phyloP scores from a whole-genome alignment of 2,888 invertebrate species.

The Brachylomia viminalis region DNA sequence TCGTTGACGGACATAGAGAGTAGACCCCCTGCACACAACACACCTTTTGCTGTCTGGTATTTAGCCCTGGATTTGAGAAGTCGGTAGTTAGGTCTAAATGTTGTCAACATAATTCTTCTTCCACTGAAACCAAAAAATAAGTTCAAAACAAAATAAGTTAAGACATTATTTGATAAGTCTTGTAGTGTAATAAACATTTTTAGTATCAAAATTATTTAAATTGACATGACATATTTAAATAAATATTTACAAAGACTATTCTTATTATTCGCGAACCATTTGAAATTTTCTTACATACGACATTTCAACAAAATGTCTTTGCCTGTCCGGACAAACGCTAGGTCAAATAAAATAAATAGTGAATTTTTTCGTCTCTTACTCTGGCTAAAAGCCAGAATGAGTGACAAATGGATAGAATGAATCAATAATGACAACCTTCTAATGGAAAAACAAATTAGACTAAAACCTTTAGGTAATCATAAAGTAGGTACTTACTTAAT shows the following conservation, averaged over 20 bases:
- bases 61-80: too few relatives aligned
- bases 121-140: too few relatives aligned
- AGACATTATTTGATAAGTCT: too few relatives aligned
- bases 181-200: background rate
- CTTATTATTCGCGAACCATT: conserved; percentile 11
- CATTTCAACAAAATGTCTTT: conserved; percentile 28
- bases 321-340: conserved; percentile 27
- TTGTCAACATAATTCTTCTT: too few relatives aligned
- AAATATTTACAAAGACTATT: background rate
- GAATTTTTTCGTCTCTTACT: conserved; percentile 20
- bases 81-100: too few relatives aligned
- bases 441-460: conserved; percentile 35
- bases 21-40: too few relatives aligned
- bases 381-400: conserved; percentile 48
- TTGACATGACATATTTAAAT: background rate
- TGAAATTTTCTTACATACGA: background rate
- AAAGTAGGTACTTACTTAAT: too few relatives aligned
- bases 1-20: too few relatives aligned
- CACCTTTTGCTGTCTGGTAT: too few relatives aligned
- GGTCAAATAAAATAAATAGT: conserved; percentile 42
- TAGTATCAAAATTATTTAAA: background rate
- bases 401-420: conserved; percentile 30
- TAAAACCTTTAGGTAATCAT: too few relatives aligned
- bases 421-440: conserved; percentile 35
- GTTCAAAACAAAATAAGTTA: too few relatives aligned